phyloP scores from a whole-genome alignment of 2,113 vertebrate species.

The Cariama cristata region DNA sequence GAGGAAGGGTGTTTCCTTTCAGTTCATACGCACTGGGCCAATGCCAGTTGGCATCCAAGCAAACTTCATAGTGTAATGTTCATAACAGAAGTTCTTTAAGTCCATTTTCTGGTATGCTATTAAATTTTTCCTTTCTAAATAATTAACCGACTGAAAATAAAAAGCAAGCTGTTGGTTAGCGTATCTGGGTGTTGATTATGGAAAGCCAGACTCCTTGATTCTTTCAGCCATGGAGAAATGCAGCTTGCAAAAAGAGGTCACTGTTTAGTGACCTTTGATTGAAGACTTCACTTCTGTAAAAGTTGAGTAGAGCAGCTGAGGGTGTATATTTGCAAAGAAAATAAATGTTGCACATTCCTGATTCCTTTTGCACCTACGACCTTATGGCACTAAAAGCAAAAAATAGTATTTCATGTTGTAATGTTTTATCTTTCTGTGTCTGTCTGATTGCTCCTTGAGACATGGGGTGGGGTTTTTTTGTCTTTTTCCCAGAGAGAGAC shows the following conservation, averaged over 20 bases:
- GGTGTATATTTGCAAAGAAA: not conserved
- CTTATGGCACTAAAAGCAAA: not conserved
- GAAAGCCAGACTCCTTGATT: not conserved
- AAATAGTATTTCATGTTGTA: not conserved
- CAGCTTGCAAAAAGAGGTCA: not conserved
- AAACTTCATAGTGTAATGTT: not conserved
- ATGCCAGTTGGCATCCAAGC: not conserved
- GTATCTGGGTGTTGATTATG: not conserved
- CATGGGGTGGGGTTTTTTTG: not conserved
- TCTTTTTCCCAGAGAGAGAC: not conserved
- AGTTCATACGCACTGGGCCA: not conserved
- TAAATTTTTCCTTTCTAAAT: not conserved
- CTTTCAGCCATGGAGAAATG: not conserved
- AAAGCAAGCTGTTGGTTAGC: not conserved
- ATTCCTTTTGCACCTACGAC: not conserved
- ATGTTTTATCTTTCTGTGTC: not conserved
- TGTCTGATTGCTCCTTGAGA: not conserved
- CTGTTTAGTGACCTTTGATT: not conserved
- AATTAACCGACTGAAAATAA: not conserved
- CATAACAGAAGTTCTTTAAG: not conserved
- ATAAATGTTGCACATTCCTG: not conserved
- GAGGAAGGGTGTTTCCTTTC: slow-evolving; percentile 12
- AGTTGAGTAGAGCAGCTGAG: not conserved
- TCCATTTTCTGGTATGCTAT: not conserved
- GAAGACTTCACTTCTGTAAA: not conserved